Percentiles rank a stretch among this genome's conserved stretches.
Evolutionary conservation across 1,140 invertebrate genomes (phyloP).

Genomic region (Drosophila burlai): DNA sequence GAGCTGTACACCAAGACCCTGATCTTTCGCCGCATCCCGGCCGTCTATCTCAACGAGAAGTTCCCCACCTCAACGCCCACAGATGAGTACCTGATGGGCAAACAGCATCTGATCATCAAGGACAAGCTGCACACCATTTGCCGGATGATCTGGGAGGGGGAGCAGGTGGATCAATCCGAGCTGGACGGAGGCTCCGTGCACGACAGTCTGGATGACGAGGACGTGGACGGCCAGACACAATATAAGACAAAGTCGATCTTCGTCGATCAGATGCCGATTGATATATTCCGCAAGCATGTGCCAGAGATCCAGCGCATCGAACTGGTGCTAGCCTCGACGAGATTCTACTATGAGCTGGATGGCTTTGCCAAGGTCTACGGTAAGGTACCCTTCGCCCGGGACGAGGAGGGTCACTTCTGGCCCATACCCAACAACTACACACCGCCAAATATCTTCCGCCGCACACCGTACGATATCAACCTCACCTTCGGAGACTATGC

Average conservation of each 20-base stretch:
- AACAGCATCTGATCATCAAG: slow-evolving; percentile 78
- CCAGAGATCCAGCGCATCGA: slow-evolving; percentile 80
- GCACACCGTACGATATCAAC: slow-evolving; percentile 72
- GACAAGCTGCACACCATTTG: slow-evolving; percentile 62
- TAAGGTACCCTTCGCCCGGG: slow-evolving; percentile 39
- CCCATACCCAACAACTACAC: slow-evolving; percentile 71
- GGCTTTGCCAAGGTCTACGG: slow-evolving; percentile 56
- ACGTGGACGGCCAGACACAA: not conserved
- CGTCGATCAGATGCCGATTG: slow-evolving; percentile 16
- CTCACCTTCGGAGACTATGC: slow-evolving; percentile 70
- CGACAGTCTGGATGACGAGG: slow-evolving; percentile 3
- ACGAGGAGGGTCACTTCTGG: slow-evolving; percentile 69
- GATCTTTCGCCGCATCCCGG: slow-evolving; percentile 55
- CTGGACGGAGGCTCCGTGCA: not conserved
- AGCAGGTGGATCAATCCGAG: not conserved
- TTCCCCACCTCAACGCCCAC: slow-evolving; percentile 73
- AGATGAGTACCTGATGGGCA: slow-evolving; percentile 72
- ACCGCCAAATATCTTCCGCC: slow-evolving; percentile 65
- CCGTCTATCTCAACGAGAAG: slow-evolving; percentile 73
- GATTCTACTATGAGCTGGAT: slow-evolving; percentile 65
- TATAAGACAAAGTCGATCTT: not conserved
- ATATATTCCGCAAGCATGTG: slow-evolving; percentile 53
- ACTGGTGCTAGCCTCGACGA: slow-evolving; percentile 59
- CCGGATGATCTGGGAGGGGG: slow-evolving; percentile 22
- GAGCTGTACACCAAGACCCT: slow-evolving; percentile 66